phyloP scores from a whole-genome alignment of 2,797 vertebrate species.

The Echiichthys vipera region DNA sequence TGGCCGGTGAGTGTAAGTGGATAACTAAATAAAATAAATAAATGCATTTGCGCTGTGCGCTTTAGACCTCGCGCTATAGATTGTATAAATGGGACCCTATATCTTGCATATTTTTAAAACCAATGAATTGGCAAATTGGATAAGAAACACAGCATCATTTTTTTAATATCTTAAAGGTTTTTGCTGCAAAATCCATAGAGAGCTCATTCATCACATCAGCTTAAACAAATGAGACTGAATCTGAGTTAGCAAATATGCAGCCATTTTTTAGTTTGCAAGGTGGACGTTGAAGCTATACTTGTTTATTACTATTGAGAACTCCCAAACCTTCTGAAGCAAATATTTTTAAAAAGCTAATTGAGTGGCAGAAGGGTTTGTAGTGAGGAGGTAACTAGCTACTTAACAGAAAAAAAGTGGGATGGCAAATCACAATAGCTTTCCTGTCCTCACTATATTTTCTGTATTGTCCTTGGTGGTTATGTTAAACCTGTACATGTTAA shows the following conservation, averaged over 20 bases:
- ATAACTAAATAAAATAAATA: too few relatives aligned
- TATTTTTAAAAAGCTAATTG: not conserved
- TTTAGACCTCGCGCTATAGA: too few relatives aligned
- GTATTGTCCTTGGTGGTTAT: too few relatives aligned
- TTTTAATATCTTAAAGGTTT: slow-evolving; percentile 37
- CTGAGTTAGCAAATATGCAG: slow-evolving; percentile 11
- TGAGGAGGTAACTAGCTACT: not conserved
- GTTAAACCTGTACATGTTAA: not conserved
- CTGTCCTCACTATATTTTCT: not conserved
- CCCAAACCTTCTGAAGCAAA: not conserved
- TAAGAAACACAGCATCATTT: slow-evolving; percentile 26
- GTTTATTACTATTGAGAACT: slow-evolving; percentile 12
- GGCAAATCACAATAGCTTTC: not conserved
- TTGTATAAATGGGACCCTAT: too few relatives aligned
- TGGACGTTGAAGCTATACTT: slow-evolving; percentile 21
- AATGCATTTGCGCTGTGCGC: too few relatives aligned
- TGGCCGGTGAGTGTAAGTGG: too few relatives aligned
- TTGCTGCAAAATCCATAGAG: slow-evolving; percentile 14
- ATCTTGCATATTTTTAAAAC: too few relatives aligned
- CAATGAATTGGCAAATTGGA: slow-evolving; percentile 45
- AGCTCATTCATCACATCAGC: slow-evolving; percentile 31
- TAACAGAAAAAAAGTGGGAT: not conserved
- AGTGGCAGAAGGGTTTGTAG: not conserved
- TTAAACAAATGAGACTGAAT: slow-evolving; percentile 22
- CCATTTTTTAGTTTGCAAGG: slow-evolving; percentile 17